Conservation (phyloP, 1,140 invertebrate genomes). For the Drosophila chauvacae region DNA sequence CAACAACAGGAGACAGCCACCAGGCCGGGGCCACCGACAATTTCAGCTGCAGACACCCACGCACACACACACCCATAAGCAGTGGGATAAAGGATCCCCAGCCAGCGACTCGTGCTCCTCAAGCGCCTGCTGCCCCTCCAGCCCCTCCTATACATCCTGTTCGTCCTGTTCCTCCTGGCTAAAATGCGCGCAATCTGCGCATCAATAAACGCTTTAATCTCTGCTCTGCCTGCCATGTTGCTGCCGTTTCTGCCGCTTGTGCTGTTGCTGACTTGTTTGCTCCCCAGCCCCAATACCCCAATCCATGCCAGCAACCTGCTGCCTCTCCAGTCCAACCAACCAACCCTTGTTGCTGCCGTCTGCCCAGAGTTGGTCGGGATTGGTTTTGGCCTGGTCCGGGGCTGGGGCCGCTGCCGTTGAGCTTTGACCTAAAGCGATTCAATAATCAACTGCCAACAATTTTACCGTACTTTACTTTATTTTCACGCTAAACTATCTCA, state of each 20-base stretch:
- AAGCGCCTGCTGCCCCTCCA: constrained; percentile 2
- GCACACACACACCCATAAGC: constrained; percentile 22
- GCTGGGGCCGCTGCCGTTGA: constrained; percentile 55
- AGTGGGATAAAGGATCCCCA: constrained; percentile 46
- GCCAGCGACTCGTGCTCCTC: constrained; percentile 30
- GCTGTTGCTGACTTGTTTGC: constrained; percentile 71
- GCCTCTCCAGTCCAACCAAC: constrained; percentile 14
- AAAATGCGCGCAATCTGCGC: constrained; percentile 83
- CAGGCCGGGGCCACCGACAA: constrained; percentile 28
- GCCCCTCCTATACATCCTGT: constrained; percentile 2
- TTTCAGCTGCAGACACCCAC: constrained; percentile 28
- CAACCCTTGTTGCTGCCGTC: constrained; percentile 27
- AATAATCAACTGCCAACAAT: constrained; percentile 83
- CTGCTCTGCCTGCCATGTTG: constrained; percentile 67
- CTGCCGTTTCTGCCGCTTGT: constrained; percentile 53
- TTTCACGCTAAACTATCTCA: constrained; percentile 83
- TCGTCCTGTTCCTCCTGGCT: constrained; percentile 69
- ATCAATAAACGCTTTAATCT: constrained; percentile 84
- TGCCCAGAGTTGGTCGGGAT: constrained; percentile 38
- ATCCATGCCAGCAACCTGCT: constrained; percentile 13
- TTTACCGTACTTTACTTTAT: constrained; percentile 84
- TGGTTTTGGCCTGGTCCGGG: constrained; percentile 30
- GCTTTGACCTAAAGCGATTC: constrained; percentile 83
- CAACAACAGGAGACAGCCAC: constrained; percentile 57
- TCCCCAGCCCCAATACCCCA: constrained; percentile 1